Conservation (phyloP, 2,888 invertebrate genomes). For the Icerya purchasi region DNA sequence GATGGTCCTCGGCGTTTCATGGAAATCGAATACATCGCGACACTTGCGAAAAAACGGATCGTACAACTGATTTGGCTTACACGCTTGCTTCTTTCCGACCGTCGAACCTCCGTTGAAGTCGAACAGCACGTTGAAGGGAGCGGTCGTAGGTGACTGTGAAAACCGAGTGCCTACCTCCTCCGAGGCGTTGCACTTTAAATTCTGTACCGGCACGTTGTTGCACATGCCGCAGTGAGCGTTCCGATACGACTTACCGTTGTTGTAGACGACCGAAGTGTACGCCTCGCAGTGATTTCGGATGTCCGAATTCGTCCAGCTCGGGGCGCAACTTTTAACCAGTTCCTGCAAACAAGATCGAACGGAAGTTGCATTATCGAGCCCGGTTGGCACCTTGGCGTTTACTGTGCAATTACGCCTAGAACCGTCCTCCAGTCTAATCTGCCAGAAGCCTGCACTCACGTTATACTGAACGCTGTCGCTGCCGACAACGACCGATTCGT, state of each 20-base stretch:
- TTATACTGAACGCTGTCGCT: neutral
- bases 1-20: neutral
- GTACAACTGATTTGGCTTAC: constrained; percentile 22
- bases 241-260: constrained; percentile 22
- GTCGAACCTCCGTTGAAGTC: constrained; percentile 22
- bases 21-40: constrained; percentile 22
- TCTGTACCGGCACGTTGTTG: constrained; percentile 25
- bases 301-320: constrained; percentile 25
- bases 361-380: constrained; percentile 17
- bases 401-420: constrained; percentile 2
- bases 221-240: constrained; percentile 30
- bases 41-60: constrained; percentile 29
- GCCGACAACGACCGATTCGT: neutral
- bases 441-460: constrained; percentile 3
- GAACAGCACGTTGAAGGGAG: constrained; percentile 27
- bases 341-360: constrained; percentile 26
- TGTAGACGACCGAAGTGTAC: constrained; percentile 27
- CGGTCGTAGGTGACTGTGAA: constrained; percentile 21
- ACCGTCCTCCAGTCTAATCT: neutral
- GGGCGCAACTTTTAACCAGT: constrained; percentile 23
- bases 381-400: constrained; percentile 16
- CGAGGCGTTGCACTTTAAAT: constrained; percentile 15
- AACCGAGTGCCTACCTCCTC: neutral
- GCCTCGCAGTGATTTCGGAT: constrained; percentile 24
- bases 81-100: constrained; percentile 22